Conservation (phyloP, 2,113 vertebrate genomes). For the Gavia stellata region DNA sequence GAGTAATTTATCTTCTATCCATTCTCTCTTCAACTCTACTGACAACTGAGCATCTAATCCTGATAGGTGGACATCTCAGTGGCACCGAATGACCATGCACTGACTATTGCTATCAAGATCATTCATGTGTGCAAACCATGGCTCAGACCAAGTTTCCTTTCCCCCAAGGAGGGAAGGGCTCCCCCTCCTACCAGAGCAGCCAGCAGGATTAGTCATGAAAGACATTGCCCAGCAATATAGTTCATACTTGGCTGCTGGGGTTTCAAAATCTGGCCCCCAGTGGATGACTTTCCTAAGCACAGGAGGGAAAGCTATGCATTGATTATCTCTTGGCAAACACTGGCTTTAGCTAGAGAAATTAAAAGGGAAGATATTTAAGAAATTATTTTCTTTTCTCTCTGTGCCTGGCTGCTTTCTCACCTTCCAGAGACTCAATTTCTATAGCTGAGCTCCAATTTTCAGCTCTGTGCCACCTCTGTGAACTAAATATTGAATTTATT, state of each 20-base stretch:
- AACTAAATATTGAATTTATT: conserved; percentile 7
- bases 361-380: conserved; percentile 12
- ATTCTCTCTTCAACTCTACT: not conserved
- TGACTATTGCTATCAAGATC: not conserved
- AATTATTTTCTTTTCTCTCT: not conserved
- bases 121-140: not conserved
- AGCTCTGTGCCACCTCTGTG: conserved; percentile 7
- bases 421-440: conserved; percentile 5
- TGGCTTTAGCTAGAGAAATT: not conserved
- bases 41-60: not conserved
- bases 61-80: not conserved
- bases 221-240: not conserved
- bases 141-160: not conserved
- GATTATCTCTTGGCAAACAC: not conserved
- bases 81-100: not conserved
- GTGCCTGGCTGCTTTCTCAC: not conserved
- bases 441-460: conserved; percentile 19
- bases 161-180: not conserved
- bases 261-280: not conserved
- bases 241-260: not conserved
- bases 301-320: not conserved
- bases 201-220: not conserved
- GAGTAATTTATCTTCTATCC: not conserved
- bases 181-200: not conserved
- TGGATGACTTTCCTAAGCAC: not conserved